Evolutionary conservation across 2,888 invertebrate species (phyloP), one percentile per base, ranked within the genome.

Genomic region (Drosophila helvetica): DNA sequence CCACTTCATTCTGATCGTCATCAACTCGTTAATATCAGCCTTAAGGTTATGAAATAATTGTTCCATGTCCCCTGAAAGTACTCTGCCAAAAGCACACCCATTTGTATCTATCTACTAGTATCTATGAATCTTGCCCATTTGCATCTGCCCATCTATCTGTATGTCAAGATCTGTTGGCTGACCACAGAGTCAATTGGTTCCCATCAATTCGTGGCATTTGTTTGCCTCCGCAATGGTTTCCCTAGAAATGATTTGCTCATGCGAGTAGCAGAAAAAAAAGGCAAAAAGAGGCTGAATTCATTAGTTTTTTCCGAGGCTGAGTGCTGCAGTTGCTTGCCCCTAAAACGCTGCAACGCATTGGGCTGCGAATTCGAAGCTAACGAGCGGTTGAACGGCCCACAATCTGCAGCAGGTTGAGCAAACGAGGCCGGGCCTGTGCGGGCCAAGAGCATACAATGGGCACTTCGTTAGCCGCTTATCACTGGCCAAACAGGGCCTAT

Each of bases 381-480:
- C 50, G 50, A 48, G 42, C 56, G 42, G 80, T 78, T 78, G 75
- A 86, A 79, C 66, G 71, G 33, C 63, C 74, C 57, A 56, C 78
- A 74, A 83, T 84, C 81, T 66, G 42, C 15, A 33, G 45, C n/a
- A 27, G 30, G 50, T 52, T 68, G 15, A 18, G 46, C 19, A 18
- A 68, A 53, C 52, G 30, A 25, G 58, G n/a, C 25, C 19, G 18
- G 48, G 30, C 48, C 48, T 15, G 22, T 25, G 53, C 45, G 42
- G 43, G 58, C 78, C 55, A 65, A 72, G 54, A 27, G 50, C 58
- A 59, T 62, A 63, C 62, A 74, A 73, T 67, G 50, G 69, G 22
- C 62, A 77, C 73, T 87, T 82, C 87, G 81, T 82, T 82, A 79
- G 79, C 50, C 54, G 78, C 78, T 83, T 86, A 83, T 83, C 84